Evolutionary conservation across 2,888 invertebrate genomes (phyloP), one percentile per base, ranked within the genome.

Genomic region (Strigamia maritima): DNA sequence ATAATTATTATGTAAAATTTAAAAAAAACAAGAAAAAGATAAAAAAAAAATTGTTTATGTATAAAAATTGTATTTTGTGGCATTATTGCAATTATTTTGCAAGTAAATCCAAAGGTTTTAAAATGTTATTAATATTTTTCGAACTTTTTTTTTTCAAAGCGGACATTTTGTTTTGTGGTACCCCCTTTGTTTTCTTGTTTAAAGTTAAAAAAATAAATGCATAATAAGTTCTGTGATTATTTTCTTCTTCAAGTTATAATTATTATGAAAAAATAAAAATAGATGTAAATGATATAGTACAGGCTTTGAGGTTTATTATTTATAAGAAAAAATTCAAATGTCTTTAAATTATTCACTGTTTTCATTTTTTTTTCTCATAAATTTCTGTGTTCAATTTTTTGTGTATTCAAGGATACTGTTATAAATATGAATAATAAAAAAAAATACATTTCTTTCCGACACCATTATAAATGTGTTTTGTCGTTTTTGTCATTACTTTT

Each of bases 261-360:
- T 28, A 38, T 75, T 75, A 35, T 31, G 7, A 26, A 75, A 8
- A 28, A 75, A 75, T 19, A 26, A 26, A 65, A 65, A 65, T 65
- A 65, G 44, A 14, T 44, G 14, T 44, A 44, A 44, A 14, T 44
- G 44, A 44, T 44, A 44, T 44, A 44, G 44, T 65, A 65, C 60
- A 24, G 60, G 60, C 60, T 65, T 65, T 22, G 24, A 65, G 60
- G 60, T 65, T 65, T 65, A 65, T 65, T 65, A 65, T 65, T 65
- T 65, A 65, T 65, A 22, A 65, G 60, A 65, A 65, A 22, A 65
- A 22, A 22, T 65, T 65, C 22, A 22, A 65, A 24, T 65, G 60
- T 65, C 60, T 65, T 65, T 65, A 65, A 65, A 65, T 65, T 65
- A 65, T 65, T 65, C 60, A 65, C 60, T 65, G 60, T 7, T 65